Evolutionary conservation across 2,113 vertebrate species (phyloP).

Genomic region (Xiphophorus couchianus): DNA sequence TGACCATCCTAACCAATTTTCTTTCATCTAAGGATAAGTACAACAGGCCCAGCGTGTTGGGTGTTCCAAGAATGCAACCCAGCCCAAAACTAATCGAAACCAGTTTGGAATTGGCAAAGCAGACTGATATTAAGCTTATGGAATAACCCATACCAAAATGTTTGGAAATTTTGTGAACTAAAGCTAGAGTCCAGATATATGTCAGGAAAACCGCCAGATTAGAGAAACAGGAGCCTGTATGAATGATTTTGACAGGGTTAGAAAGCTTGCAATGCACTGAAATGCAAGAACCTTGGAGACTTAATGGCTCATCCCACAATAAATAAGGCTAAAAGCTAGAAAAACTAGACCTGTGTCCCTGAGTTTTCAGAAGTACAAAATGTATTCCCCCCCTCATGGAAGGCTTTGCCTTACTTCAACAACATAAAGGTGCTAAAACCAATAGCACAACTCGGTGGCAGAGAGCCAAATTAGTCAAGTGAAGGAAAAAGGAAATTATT

Average conservation of each 20-base stretch:
- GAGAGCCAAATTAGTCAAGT: not conserved
- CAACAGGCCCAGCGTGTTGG: not conserved
- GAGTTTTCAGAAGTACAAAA: conserved; percentile 6
- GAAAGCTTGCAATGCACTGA: not conserved
- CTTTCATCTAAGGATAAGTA: not conserved
- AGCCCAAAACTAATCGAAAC: not conserved
- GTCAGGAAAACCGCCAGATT: not conserved
- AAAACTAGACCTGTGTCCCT: not conserved
- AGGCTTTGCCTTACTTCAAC: not conserved
- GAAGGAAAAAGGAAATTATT: not conserved
- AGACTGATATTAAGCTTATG: not conserved
- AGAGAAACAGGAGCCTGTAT: not conserved
- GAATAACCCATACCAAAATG: not conserved
- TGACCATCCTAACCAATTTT: not conserved
- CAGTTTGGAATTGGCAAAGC: not conserved
- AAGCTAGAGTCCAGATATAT: not conserved
- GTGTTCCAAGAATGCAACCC: not conserved
- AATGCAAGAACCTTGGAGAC: no score
- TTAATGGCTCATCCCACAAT: not conserved
- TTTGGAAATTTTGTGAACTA: not conserved
- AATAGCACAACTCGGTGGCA: not conserved
- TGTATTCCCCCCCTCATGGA: conserved; percentile 20
- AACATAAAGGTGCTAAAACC: not conserved
- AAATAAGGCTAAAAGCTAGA: not conserved
- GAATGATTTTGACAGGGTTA: not conserved